Base-by-base conservation (phyloP, 92 coral and sea anemone genomes). In the Parazoanthus swiftii region DNA sequence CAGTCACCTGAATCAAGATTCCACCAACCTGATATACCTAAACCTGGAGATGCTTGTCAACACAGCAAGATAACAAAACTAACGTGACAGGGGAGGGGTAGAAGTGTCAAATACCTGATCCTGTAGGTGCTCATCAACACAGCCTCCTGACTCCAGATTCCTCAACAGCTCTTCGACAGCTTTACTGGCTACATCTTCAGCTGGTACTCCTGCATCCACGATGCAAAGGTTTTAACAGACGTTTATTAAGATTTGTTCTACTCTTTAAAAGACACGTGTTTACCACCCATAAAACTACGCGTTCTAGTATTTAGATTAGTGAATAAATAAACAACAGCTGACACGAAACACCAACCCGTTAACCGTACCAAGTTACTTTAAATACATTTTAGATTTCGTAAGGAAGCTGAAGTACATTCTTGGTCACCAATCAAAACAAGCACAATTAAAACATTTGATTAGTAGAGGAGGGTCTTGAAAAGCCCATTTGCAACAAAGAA, bases 51-150 rank as follows among this genome's bases (percentile, higher is more conserved):
- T 46, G 51, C 51, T 46, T 46, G 51, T 46, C 51, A 4, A 4
- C 51, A 46, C 51, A 46, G 10, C 37, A 2, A 4, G 10, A 5
- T 71, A 37, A 10, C 14, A 25, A 2, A 9, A 39, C 15, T 13
- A 25, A 39, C 15, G n/a, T 48, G n/a, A 1, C n/a, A n/a, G 50
- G 35, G 14, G 3, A 39, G 6, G 80, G 26, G 25, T 6, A 21
- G 14, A 20, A 1, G 0, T 14, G 13, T 3, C 13, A 74, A 39
- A 68, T 50, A 96, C 99, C 93, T 97, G 99, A 76, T 97, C 99
- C 79, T 97, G 99, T 5, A 97, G 91, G 73, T 95, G 93, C 81
- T 97, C 95, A 80, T 97, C 99, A 29, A 97, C 94, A 85, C 99
- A 97, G 74, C 97, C 91, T 46, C 92, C 94, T 66, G 93, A 81